Evolutionary conservation across 2,888 invertebrate genomes (phyloP).

Genomic region (Rambutsinella grinnellia): DNA sequence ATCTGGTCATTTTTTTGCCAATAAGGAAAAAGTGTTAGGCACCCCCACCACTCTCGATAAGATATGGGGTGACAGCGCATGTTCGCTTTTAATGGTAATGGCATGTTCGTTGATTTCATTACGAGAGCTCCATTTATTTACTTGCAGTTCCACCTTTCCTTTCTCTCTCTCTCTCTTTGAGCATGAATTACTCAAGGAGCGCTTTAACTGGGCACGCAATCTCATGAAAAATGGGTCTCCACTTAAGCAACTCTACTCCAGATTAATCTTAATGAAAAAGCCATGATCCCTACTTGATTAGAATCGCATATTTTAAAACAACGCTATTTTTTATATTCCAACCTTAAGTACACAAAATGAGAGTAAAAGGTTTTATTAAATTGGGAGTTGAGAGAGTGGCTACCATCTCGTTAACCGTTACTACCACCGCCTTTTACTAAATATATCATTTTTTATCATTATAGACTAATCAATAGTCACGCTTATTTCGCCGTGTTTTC

Average conservation of each 20-base stretch:
- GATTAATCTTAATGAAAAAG: constrained; percentile 31
- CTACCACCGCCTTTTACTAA: constrained; percentile 7
- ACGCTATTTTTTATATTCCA: not conserved
- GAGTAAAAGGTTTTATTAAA: too few relatives aligned
- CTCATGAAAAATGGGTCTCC: constrained; percentile 13
- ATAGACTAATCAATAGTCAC: constrained; percentile 29
- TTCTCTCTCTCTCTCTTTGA: not conserved
- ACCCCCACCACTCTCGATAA: not conserved
- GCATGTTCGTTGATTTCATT: constrained; percentile 17
- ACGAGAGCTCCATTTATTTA: too few relatives aligned
- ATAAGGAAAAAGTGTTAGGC: too few relatives aligned
- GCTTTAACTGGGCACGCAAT: not conserved
- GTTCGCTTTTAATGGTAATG: constrained; percentile 16
- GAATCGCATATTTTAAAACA: not conserved
- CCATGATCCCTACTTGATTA: constrained; percentile 2
- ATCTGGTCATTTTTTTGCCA: too few relatives aligned
- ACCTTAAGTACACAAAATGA: too few relatives aligned
- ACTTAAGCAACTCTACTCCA: not conserved
- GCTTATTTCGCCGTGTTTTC: not conserved
- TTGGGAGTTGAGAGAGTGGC: too few relatives aligned
- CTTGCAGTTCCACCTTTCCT: too few relatives aligned
- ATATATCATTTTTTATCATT: constrained; percentile 15
- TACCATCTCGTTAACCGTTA: too few relatives aligned
- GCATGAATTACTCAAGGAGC: not conserved
- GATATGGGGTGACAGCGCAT: constrained; percentile 15